A percentile compares a stretch with the other conserved stretches of the same genome.
Evolutionary conservation across 2,113 vertebrate genomes (phyloP).

Genomic region (Callithrix jacchus): DNA sequence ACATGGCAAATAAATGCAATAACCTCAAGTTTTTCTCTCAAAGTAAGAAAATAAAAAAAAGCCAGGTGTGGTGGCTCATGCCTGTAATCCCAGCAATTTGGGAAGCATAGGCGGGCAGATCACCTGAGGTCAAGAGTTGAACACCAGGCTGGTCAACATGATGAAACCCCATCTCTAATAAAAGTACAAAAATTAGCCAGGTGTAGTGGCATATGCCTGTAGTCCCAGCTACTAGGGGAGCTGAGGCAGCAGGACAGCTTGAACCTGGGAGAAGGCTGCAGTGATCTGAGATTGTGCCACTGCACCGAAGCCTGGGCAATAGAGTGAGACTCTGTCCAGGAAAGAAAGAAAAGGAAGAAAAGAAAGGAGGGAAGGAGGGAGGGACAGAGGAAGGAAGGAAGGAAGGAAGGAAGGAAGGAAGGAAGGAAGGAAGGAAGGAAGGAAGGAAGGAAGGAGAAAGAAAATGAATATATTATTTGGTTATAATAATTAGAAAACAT

Average conservation of each 20-base stretch:
- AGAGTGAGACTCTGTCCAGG: neutral
- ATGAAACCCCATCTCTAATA: too few relatives aligned
- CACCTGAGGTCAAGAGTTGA: neutral
- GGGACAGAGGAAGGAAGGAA: rapidly evolving
- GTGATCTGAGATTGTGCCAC: too few relatives aligned
- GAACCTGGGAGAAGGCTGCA: too few relatives aligned
- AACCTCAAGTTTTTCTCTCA: neutral
- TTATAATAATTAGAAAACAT: neutral
- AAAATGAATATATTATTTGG: neutral
- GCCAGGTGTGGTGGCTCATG: neutral
- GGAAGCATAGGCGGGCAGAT: neutral
- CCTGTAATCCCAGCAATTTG: neutral
- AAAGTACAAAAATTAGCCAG: too few relatives aligned
- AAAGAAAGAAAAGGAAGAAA: neutral
- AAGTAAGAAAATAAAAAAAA: neutral
- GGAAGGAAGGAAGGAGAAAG: too few relatives aligned
- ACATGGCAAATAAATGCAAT: neutral
- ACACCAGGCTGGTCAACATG: neutral
- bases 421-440: rapidly evolving
- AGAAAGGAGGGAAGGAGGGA: too few relatives aligned
- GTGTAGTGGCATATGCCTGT: too few relatives aligned
- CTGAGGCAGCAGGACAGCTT: too few relatives aligned
- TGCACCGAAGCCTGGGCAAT: too few relatives aligned
- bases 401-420: rapidly evolving
- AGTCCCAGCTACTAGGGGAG: too few relatives aligned